Conservation (phyloP, 2,797 vertebrate genomes). For the Chromis chromis region DNA sequence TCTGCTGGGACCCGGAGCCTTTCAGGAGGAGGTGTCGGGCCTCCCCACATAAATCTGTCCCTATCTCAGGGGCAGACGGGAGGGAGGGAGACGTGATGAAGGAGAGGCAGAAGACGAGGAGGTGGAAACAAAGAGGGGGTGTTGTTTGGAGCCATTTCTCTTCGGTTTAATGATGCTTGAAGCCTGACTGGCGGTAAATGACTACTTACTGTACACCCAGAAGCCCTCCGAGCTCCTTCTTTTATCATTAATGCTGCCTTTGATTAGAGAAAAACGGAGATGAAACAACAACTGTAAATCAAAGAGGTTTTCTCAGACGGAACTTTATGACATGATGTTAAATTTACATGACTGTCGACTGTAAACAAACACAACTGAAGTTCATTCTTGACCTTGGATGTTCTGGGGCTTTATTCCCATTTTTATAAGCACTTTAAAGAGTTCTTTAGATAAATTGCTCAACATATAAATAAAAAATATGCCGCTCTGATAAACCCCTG, state of each 20-base stretch:
- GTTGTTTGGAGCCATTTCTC: conserved; percentile 50
- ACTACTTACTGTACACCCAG: conserved; percentile 37
- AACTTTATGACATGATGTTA: no score
- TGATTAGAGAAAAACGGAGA: not conserved
- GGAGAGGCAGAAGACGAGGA: conserved; percentile 31
- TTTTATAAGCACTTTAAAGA: not conserved
- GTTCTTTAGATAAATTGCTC: not conserved
- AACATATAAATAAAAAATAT: no score
- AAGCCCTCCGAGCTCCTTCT: not conserved
- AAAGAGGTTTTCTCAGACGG: no score
- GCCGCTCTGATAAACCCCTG: no score
- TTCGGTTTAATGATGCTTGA: conserved; percentile 67
- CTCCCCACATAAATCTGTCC: conserved; percentile 67
- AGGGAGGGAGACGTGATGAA: conserved; percentile 10
- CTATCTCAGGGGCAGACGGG: conserved; percentile 21
- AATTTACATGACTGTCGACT: no score
- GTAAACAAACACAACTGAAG: no score
- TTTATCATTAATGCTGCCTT: not conserved
- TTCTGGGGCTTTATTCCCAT: not conserved
- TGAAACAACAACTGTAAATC: not conserved
- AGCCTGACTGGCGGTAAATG: conserved; percentile 60
- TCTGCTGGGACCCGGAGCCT: conserved; percentile 35
- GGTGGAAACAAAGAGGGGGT: conserved; percentile 30
- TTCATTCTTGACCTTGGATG: not conserved
- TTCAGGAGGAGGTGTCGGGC: conserved; percentile 46